Evolutionary conservation across 2,113 vertebrate species (phyloP).

Genomic region (Scalopus aquaticus): DNA sequence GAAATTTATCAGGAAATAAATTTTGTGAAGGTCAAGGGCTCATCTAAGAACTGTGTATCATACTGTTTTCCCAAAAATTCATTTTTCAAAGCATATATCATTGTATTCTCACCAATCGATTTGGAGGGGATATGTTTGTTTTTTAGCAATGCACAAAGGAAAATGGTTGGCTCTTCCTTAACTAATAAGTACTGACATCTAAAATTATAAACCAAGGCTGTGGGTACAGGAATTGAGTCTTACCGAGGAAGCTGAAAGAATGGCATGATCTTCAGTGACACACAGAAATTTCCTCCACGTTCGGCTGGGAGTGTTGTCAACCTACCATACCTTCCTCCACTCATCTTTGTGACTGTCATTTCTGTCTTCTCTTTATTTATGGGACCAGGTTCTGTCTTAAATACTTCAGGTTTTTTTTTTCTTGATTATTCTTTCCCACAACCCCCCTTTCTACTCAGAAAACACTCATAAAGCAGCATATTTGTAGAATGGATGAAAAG

Average conservation of each 20-base stretch:
- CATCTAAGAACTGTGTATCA: neutral
- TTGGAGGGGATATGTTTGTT: conserved; percentile 12
- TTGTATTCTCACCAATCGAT: neutral
- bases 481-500: conserved; percentile 51
- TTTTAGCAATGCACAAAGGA: conserved; percentile 46
- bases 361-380: neutral
- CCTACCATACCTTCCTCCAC: neutral
- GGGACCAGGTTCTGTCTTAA: conserved; percentile 19
- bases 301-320: neutral
- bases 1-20: neutral
- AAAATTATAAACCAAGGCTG: neutral
- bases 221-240: neutral
- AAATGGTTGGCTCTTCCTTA: conserved; percentile 8
- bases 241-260: conserved; percentile 12
- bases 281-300: neutral
- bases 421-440: conserved; percentile 30
- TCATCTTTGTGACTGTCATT: neutral
- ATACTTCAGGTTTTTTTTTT: neutral
- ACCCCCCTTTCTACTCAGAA: conserved; percentile 33
- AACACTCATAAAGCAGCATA: conserved; percentile 5
- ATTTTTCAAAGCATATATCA: conserved; percentile 10
- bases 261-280: neutral
- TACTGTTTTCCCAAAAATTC: neutral
- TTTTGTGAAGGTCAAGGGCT: neutral
- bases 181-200: conserved; percentile 22